Conservation (phyloP, 2,888 invertebrate genomes). For the Acanthosepion esculentum region DNA sequence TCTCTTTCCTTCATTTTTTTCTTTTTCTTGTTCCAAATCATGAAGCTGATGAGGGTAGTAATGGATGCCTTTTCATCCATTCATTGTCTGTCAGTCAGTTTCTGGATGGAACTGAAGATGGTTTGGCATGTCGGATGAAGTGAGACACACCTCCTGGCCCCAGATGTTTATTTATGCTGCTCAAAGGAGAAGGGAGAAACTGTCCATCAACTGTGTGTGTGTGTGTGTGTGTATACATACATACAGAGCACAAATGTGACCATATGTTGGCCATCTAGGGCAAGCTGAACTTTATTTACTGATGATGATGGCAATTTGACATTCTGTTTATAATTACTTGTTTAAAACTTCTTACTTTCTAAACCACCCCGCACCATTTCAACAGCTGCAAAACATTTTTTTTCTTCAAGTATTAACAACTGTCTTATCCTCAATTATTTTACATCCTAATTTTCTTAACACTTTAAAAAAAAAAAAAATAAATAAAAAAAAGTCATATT, state of each 20-base stretch:
- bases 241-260: neutral
- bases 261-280: conserved; percentile 22
- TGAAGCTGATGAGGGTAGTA: neutral
- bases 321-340: neutral
- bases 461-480: too few species aligned
- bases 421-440: neutral
- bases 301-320: neutral
- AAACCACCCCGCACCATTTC: neutral
- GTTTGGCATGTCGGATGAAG: neutral
- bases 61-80: neutral
- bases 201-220: neutral
- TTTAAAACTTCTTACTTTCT: neutral
- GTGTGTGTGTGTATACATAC: neutral
- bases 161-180: neutral
- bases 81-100: neutral
- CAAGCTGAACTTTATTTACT: neutral
- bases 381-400: neutral
- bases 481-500: too few species aligned
- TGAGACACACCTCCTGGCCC: neutral
- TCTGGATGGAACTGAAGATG: neutral
- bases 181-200: neutral
- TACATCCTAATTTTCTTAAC: neutral
- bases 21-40: neutral
- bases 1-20: neutral
- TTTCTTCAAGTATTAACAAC: neutral